Evolutionary conservation across 2,888 invertebrate genomes (phyloP).

Genomic region (Nomada fucata): DNA sequence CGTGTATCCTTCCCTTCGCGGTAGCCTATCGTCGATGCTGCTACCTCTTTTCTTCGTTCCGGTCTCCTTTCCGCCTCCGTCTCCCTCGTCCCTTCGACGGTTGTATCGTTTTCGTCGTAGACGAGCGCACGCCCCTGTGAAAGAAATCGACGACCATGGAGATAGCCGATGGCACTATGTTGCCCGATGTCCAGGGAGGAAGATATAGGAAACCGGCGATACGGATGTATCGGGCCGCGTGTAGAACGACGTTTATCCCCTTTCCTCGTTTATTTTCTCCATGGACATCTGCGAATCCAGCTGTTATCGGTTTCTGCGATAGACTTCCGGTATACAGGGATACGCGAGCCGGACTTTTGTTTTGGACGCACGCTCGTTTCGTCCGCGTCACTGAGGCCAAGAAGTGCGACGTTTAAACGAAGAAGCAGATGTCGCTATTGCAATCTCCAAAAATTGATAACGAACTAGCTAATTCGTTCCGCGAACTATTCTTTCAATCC

Average conservation of each 20-base stretch:
- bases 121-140: slow-evolving; percentile 51
- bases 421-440: too few species aligned
- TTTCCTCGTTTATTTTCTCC: slow-evolving; percentile 2
- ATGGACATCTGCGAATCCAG: slow-evolving; percentile 22
- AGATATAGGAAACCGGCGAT: slow-evolving; percentile 43
- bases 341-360: slow-evolving; percentile 10
- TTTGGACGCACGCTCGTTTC: background rate
- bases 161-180: slow-evolving; percentile 43
- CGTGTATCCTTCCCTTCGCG: slow-evolving; percentile 47
- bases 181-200: slow-evolving; percentile 21
- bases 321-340: slow-evolving; percentile 6
- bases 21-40: slow-evolving; percentile 10
- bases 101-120: slow-evolving; percentile 36
- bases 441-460: background rate
- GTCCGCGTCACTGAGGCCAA: too few species aligned
- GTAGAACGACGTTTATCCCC: slow-evolving; percentile 54
- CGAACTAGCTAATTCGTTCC: too few species aligned
- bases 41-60: slow-evolving; percentile 24
- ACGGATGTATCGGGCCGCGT: slow-evolving; percentile 31
- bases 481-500: too few species aligned
- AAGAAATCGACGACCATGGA: slow-evolving; percentile 49
- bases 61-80: slow-evolving; percentile 29
- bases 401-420: background rate
- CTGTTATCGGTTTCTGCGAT: slow-evolving; percentile 28
- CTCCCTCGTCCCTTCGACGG: slow-evolving; percentile 11